These are phyloP conservation scores for Teinopalpus imperialis DNA, from an alignment of 2,888 invertebrate species.

Conservation along the genomic window DNA sequence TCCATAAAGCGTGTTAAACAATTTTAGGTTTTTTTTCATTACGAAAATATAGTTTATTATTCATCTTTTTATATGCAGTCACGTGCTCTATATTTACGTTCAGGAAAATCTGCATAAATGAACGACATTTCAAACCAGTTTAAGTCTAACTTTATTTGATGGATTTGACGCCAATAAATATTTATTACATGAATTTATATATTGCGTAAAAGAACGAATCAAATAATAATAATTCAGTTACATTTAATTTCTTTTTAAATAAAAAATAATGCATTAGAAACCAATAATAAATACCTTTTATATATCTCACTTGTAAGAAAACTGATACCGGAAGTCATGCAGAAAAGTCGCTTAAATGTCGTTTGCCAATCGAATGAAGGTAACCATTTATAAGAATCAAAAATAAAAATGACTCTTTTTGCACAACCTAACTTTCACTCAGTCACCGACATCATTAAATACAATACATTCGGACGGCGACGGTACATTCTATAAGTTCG, in stretches of 20 bases:
- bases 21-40: no score
- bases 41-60: no score
- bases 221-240: no score
- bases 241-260: background rate
- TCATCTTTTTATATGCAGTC: no score
- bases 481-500: slow-evolving; percentile 34
- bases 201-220: no score
- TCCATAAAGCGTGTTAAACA: no score
- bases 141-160: background rate
- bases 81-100: no score
- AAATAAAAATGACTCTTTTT: slow-evolving; percentile 58
- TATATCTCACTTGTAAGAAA: slow-evolving; percentile 19
- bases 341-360: slow-evolving; percentile 54
- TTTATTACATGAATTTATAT: no score
- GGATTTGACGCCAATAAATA: background rate
- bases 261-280: slow-evolving; percentile 8
- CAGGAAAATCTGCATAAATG: no score
- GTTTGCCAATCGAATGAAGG: slow-evolving; percentile 64
- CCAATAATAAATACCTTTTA: slow-evolving; percentile 22
- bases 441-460: slow-evolving; percentile 28
- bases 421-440: slow-evolving; percentile 65
- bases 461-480: slow-evolving; percentile 24
- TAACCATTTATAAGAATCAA: slow-evolving; percentile 41
- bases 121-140: slow-evolving; percentile 2
- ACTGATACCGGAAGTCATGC: slow-evolving; percentile 48